phyloP scores from a whole-genome alignment of 2,113 vertebrate species.

The Antechinus flavipes region DNA sequence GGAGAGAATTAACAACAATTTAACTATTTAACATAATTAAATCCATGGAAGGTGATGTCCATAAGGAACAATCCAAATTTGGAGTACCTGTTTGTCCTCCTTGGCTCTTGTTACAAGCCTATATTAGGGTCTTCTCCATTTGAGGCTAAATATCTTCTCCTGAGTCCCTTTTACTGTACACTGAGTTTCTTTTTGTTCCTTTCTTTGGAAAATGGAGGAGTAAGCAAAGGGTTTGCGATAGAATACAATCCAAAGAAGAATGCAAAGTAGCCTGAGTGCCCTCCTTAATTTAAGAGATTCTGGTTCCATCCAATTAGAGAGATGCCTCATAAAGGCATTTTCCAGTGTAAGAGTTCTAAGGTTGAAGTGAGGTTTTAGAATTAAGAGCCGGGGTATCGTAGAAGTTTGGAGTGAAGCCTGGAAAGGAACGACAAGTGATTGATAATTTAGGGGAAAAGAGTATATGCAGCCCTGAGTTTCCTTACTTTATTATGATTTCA shows the following conservation, averaged over 20 bases:
- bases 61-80: not conserved
- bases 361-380: not conserved
- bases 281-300: not conserved
- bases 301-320: not conserved
- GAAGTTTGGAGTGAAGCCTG: not conserved
- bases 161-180: not conserved
- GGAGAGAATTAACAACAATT: not conserved
- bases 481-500: constrained; percentile 37
- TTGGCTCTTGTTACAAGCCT: not conserved
- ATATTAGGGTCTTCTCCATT: not conserved
- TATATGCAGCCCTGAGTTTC: not conserved
- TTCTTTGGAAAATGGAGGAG: not conserved
- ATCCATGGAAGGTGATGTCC: not conserved
- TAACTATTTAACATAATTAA: not conserved
- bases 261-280: not conserved
- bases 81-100: not conserved
- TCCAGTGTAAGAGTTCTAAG: not conserved
- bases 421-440: not conserved
- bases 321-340: not conserved
- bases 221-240: not conserved
- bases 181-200: not conserved
- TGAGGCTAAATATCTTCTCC: not conserved
- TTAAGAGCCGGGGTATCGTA: not conserved
- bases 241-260: not conserved
- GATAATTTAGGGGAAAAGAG: constrained; percentile 32